phyloP scores from a whole-genome alignment of 2,797 vertebrate genomes.

The Melanotaenia pygmaea region DNA sequence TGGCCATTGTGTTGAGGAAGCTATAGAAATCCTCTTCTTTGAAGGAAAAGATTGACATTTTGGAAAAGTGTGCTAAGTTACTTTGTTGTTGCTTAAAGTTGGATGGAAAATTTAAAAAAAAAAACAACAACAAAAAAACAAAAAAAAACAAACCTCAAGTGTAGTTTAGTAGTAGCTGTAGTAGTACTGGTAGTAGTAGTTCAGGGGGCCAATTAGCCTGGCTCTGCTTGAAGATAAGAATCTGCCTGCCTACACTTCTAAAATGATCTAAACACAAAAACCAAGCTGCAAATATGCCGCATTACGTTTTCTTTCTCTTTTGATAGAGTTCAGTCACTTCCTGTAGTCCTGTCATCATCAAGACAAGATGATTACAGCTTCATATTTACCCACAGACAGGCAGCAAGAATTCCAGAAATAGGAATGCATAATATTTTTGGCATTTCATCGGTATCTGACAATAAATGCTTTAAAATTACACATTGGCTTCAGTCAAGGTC shows the following conservation, averaged over 20 bases:
- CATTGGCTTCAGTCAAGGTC: neutral
- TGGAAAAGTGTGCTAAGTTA: neutral
- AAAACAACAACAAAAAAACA: no score
- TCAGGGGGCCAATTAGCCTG: neutral
- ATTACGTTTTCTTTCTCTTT: no score
- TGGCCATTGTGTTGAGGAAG: neutral
- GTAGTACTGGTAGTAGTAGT: neutral
- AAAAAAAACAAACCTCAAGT: neutral
- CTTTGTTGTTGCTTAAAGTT: neutral
- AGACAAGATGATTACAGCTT: neutral
- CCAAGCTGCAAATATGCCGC: neutral
- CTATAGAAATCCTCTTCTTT: neutral
- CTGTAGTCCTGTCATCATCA: neutral
- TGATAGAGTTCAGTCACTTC: neutral
- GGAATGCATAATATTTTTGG: neutral
- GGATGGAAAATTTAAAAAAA: neutral
- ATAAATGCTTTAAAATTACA: neutral
- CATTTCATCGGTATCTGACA: neutral
- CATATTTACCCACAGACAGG: no score
- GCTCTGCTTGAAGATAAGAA: neutral
- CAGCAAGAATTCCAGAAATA: no score
- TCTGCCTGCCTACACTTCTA: neutral
- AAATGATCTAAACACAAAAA: neutral
- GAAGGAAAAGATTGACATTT: neutral
- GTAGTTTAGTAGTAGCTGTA: neutral